phyloP scores from a whole-genome alignment of 2,113 vertebrate genomes.

The Pomatostomus ruficeps region DNA sequence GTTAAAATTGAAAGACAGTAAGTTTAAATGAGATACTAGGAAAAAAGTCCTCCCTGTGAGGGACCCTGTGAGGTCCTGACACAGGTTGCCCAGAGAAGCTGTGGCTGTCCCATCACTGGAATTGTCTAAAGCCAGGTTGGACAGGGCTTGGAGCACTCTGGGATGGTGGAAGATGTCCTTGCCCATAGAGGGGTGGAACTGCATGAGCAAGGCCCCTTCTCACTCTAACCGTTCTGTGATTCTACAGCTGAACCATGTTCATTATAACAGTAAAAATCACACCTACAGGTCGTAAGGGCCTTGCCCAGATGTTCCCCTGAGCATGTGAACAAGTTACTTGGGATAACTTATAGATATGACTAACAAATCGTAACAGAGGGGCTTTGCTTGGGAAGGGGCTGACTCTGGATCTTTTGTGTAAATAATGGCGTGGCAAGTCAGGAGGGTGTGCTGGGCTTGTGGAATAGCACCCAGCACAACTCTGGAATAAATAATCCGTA shows the following conservation, averaged over 20 bases:
- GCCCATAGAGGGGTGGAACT: rapidly evolving
- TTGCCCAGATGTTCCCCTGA: neutral
- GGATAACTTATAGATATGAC: too few relatives aligned
- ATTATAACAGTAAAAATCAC: neutral
- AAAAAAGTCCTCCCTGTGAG: neutral
- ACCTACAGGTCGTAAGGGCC: too few relatives aligned
- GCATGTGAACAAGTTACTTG: neutral
- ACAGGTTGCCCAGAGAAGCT: neutral
- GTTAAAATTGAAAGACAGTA: neutral
- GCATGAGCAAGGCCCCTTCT: neutral
- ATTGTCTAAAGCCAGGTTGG: neutral
- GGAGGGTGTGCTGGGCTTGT: neutral
- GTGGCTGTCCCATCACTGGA: neutral
- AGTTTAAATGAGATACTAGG: neutral
- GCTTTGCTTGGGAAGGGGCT: neutral
- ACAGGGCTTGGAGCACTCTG: neutral
- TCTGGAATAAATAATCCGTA: neutral
- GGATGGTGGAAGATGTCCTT: neutral
- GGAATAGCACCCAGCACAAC: neutral
- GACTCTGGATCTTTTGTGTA: neutral
- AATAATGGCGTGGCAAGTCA: neutral
- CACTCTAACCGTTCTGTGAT: too few relatives aligned
- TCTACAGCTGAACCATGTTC: neutral
- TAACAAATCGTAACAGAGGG: neutral
- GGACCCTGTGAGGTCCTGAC: neutral